These are phyloP conservation scores for Cynocephalus volans DNA, from an alignment of 2,113 vertebrate genomes.

Conservation along the genomic window DNA sequence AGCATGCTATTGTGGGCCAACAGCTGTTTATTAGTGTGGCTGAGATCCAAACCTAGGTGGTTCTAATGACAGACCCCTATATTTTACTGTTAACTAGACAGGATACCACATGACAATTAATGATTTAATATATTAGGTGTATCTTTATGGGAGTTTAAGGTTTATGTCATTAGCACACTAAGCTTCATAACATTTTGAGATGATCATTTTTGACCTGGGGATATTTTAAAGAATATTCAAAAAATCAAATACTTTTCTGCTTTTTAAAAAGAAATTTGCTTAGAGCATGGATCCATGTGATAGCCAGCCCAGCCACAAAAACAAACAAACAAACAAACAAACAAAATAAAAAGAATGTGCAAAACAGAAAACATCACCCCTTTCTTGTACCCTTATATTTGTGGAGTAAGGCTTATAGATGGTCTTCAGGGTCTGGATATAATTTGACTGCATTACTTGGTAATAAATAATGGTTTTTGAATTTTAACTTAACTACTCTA, in stretches of 20 bases:
- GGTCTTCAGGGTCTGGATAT: background rate
- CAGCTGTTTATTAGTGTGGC: background rate
- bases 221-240: background rate
- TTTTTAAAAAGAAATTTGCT: background rate
- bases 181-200: background rate
- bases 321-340: background rate
- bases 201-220: background rate
- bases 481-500: background rate
- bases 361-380: background rate
- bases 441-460: background rate
- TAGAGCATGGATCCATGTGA: too few relatives aligned
- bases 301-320: background rate
- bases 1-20: background rate
- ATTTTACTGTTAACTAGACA: background rate
- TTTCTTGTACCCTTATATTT: background rate
- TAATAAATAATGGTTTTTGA: conserved; percentile 27
- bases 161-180: background rate
- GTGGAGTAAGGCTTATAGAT: background rate
- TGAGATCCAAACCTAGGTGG: background rate
- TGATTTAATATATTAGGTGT: background rate
- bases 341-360: background rate
- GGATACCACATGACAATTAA: background rate
- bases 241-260: conserved; percentile 30
- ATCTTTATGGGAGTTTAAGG: background rate
- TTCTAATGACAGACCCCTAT: background rate